Conservation (phyloP, 2,797 vertebrate species). For the Anas acuta region DNA sequence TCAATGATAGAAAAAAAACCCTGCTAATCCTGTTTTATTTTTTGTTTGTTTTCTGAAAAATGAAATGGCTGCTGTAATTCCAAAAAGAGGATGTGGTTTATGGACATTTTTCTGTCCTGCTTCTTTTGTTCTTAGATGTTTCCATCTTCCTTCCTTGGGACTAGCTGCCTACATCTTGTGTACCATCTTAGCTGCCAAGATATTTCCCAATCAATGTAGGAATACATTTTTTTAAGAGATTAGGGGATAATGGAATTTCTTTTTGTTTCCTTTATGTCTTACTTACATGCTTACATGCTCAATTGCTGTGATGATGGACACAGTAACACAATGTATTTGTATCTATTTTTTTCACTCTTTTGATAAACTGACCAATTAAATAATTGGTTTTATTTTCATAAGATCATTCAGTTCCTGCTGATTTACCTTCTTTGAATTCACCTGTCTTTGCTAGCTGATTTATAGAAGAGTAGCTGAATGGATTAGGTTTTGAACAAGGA, state of each 20-base stretch:
- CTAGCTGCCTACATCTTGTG: background rate
- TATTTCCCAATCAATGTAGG: background rate
- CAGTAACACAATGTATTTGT: too few relatives aligned
- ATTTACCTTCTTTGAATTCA: background rate
- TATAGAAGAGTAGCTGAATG: background rate
- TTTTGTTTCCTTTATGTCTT: background rate
- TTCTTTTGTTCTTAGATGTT: background rate
- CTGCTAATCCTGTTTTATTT: background rate
- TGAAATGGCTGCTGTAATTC: background rate
- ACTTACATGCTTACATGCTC: background rate
- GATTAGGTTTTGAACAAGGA: background rate
- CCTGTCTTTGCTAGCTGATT: background rate
- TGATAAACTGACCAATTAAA: background rate
- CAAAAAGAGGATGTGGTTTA: background rate
- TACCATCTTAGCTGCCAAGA: background rate
- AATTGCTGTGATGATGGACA: too few relatives aligned
- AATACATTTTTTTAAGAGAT: background rate
- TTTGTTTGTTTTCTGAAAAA: background rate
- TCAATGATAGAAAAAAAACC: background rate
- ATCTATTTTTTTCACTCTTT: background rate
- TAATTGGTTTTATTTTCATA: background rate
- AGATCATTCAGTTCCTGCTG: background rate
- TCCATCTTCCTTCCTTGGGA: background rate
- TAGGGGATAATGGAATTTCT: background rate
- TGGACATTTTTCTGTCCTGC: background rate